Conservation (phyloP, 2,888 invertebrate species). For the Lycaena phlaeas region DNA sequence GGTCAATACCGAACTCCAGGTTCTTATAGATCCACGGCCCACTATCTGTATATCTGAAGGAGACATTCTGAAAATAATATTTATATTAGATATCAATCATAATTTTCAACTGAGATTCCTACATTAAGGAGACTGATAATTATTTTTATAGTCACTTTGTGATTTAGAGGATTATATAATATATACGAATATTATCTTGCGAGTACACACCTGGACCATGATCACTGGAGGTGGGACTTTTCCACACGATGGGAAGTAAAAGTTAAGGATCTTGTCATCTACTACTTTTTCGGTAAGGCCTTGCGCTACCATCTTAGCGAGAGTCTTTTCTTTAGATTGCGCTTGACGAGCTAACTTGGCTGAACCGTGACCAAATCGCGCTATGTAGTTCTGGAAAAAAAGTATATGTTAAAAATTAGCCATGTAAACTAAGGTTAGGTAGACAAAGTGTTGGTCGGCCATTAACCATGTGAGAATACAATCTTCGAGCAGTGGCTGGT, state of each 20-base stretch:
- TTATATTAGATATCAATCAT: too few relatives aligned
- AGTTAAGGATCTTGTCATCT: conserved; percentile 92
- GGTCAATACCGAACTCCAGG: conserved; percentile 98
- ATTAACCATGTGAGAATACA: too few relatives aligned
- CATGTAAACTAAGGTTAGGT: too few relatives aligned
- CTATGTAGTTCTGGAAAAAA: conserved; percentile 89
- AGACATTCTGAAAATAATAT: conserved; percentile 80
- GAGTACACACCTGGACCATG: conserved; percentile 94
- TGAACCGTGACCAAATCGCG: conserved; percentile 98
- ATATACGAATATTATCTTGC: background rate
- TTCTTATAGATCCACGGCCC: conserved; percentile 96
- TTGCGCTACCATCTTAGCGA: conserved; percentile 99
- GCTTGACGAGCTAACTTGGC: conserved; percentile 99
- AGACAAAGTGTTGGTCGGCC: too few relatives aligned
- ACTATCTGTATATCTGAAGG: conserved; percentile 91
- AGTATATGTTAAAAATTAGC: too few relatives aligned
- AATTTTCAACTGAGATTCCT: too few relatives aligned
- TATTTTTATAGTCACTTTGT: too few relatives aligned
- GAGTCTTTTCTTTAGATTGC: conserved; percentile 98
- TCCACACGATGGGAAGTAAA: conserved; percentile 97
- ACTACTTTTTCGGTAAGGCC: conserved; percentile 96
- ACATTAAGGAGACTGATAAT: too few relatives aligned
- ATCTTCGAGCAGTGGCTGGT: too few relatives aligned
- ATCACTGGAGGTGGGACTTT: conserved; percentile 98
- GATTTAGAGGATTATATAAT: too few relatives aligned